Evolutionary conservation across 1,140 invertebrate species (phyloP), one percentile per base, ranked within the genome.

Genomic region (Armadillidium nasatum): DNA sequence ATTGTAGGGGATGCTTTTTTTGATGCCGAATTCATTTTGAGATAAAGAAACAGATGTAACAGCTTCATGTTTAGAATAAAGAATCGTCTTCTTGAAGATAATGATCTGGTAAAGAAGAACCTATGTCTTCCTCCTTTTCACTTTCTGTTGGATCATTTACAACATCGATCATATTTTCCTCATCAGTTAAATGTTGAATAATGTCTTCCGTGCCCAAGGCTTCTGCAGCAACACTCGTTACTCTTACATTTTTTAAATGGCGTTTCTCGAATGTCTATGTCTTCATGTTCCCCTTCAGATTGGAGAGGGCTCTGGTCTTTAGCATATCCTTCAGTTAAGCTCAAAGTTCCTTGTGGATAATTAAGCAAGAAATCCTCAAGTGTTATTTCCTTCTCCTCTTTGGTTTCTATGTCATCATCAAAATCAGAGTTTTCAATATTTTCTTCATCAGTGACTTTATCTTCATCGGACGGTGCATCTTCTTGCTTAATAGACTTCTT

Each of bases 381-480:
- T 22, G 73, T 69, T 15, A 78, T 72, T n/a, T 78, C 66, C 76
- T 80, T 71, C 67, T 75, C 66, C 68, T 75, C 76, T 75, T 80
- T 78, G 67, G 74, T 75, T 22, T 75, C 60, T 72, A 73, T 74
- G 23, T 84, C 82, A 74, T 83, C 81, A 33, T 82, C 82, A 72
- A 82, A 33, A 6, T 82, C 82, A 3, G 50, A 60, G 19, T 19
- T 19, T 60, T 60, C 50, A 21, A 84, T 79, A 76, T 83, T 81
- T 80, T 85, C 83, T 50, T 81, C 82, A 60, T 84, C 84, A 46
- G 83, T 84, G 6, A 83, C 67, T 50, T 76, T 81, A 67, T 67
- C 78, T 67, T 79, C 73, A 21, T 78, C 77, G 33, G 77, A 45
- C 70, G 60, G 21, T 75, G 74, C 22, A 44, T 13, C 44, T 54